Percentiles rank a stretch among this genome's conserved stretches.
phyloP scores from a whole-genome alignment of 2,797 vertebrate genomes.

The Cuniculus paca region DNA sequence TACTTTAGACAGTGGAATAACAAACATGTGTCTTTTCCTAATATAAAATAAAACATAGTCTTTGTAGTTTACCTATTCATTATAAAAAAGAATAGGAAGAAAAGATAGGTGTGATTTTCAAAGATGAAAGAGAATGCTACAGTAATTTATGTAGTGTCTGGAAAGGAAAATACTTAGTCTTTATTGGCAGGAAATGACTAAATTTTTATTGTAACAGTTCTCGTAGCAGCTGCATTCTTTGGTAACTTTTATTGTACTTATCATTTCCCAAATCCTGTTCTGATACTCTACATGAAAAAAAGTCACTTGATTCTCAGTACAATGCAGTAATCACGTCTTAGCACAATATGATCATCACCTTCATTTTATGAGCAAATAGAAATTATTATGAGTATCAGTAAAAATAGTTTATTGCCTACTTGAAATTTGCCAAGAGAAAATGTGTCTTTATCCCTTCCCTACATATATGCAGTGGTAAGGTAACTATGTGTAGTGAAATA shows the following conservation, averaged over 20 bases:
- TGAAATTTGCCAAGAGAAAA: neutral
- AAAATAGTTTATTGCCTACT: neutral
- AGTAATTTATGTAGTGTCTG: neutral
- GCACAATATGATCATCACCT: neutral
- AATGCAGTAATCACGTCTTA: neutral
- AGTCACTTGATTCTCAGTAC: neutral
- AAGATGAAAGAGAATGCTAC: neutral
- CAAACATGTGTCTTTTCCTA: neutral
- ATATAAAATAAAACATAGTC: neutral
- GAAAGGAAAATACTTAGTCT: slow-evolving; percentile 1
- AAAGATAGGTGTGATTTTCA: neutral
- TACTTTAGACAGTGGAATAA: neutral
- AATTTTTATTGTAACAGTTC: slow-evolving; percentile 36
- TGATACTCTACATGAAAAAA: neutral
- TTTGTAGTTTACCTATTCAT: neutral
- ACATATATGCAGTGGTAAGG: neutral
- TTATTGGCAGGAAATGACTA: neutral
- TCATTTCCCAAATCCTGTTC: neutral
- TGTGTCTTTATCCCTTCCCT: no score
- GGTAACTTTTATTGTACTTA: slow-evolving; percentile 17
- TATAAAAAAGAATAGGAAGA: neutral
- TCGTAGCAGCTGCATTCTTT: neutral
- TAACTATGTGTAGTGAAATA: neutral
- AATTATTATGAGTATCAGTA: neutral
- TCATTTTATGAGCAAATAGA: slow-evolving; percentile 38